Base-by-base conservation (phyloP, 2,797 vertebrate species). In the Adelosebastes latens region DNA sequence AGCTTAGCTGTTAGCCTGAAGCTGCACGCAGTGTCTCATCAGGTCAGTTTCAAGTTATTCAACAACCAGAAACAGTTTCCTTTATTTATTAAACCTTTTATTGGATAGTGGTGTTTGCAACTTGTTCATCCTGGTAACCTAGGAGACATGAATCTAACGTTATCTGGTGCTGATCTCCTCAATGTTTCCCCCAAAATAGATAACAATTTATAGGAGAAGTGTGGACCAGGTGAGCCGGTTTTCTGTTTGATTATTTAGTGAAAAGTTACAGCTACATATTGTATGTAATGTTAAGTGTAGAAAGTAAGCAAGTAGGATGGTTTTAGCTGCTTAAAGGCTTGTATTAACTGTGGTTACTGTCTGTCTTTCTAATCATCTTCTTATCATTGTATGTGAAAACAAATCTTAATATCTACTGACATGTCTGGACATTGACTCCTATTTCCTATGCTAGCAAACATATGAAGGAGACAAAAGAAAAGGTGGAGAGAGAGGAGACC, bases 121-220 rank as follows among this genome's bases (percentile, higher is more conserved):
- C 14, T 8, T 5, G 6, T 5, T 68, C 6, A 29, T 56, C n/a
- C 0, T 6, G 18, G 27, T 59, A 9, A 22, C 34, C 9, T 16
- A 55, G 8, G 7, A 75, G 53, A 18, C 16, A 6, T 32, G 12
- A 42, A 66, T 82, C 11, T 2, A 14, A 8, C 32, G 32, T 66
- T 68, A 73, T 2, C 69, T 42, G 81, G 31, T 1, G 79, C 63
- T 82, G 53, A 69, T 75, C 56, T 46, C 36, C 52, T 31, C 31
- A 29, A 1, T 69, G 31, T 63, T 24, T 14, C 39, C 36, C 59
- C 53, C 8, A 5, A 86, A 87, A 70, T 82, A 58, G 70, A 62
- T 80, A 74, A 29, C 63, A 87, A 90, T 79, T 87, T 89, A 27
- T 27, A 72, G 66, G 63, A 78, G 61, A 83, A 89, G 83, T 80